Conservation (phyloP, 2,113 vertebrate species). For the Gymnorhina tibicen region DNA sequence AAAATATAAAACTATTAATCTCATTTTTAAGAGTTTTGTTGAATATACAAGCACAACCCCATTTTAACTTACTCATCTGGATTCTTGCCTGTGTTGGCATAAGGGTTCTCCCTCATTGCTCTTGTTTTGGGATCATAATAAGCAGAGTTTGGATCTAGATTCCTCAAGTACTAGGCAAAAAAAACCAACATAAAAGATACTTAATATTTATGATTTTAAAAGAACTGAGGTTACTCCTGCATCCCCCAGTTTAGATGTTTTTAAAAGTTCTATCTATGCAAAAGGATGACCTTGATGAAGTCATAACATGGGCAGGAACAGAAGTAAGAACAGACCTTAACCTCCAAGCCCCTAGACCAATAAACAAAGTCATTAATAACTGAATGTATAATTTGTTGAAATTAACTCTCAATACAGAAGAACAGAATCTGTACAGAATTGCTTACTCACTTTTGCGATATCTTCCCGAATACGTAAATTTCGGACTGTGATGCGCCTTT, state of each 20-base stretch:
- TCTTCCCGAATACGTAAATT: slow-evolving; percentile 96
- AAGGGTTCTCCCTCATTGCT: slow-evolving; percentile 98
- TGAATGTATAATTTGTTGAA: fast-evolving
- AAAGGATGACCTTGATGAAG: background rate
- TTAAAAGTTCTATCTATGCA: background rate
- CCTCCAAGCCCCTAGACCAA: background rate
- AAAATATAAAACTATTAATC: background rate
- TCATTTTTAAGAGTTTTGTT: background rate
- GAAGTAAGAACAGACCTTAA: background rate
- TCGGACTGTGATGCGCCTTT: slow-evolving; percentile 94
- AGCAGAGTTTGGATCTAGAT: slow-evolving; percentile 96
- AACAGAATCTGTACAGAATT: background rate
- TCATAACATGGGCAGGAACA: fast-evolving
- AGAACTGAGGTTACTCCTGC: background rate
- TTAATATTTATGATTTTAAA: background rate
- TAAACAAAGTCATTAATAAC: background rate
- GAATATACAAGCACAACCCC: background rate
- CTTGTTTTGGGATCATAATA: slow-evolving; percentile 99
- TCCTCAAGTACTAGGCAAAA: slow-evolving; percentile 86
- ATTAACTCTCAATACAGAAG: background rate
- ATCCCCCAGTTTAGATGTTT: background rate
- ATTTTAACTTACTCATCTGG: slow-evolving; percentile 89
- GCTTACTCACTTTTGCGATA: slow-evolving; percentile 88
- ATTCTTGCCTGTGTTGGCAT: slow-evolving; percentile 92
- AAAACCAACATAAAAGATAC: background rate